Base-by-base conservation (phyloP, 2,797 vertebrate species). In the Myotis pilosus region DNA sequence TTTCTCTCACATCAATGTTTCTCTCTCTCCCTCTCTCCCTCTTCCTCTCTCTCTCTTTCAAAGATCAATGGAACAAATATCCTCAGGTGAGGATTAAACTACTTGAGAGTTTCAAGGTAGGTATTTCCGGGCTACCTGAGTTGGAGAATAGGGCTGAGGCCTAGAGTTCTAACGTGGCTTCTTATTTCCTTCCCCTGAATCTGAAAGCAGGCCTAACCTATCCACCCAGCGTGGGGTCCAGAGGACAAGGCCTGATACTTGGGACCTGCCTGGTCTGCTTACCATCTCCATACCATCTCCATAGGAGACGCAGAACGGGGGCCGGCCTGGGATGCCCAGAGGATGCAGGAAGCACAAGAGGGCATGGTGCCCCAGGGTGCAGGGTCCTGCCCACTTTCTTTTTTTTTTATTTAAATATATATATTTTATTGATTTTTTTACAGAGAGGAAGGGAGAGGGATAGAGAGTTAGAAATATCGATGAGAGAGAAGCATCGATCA, bases 311-410 rank as follows among this genome's bases (percentile, higher is more conserved):
- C 44, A 69, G 53, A 15, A 41, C n/a, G 28, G 25, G 9, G 15
- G 1, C 7, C 9, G 6, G 4, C 0, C 5, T 8, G n/a, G 8
- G 16, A 13, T 28, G 4, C n/a, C 36, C 55, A 7, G 0, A 49
- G 20, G 64, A 71, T 3, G 8, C 23, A 10, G 1, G 4, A 28
- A 17, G 47, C 0, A 4, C 20, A 57, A 16, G 53, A 5, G 7
- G n/a, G 28, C 8, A 33, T 0, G 0, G 30, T 3, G 9, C 10
- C 49, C 55, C 33, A 3, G 2, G 12, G 23, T 4, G 1, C 49
- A 62, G 13, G 19, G 12, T 81, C 68, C 84, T 47, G 23, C 8
- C 8, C 22, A 33, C 36, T 72, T 68, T 44, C 38, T 36, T 36
- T 36, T 36, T 36, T 36, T 36, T 36, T 2, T 2, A 36, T 36